Evolutionary conservation across 1,140 invertebrate species (phyloP).

Genomic region (Oscheius sp.): DNA sequence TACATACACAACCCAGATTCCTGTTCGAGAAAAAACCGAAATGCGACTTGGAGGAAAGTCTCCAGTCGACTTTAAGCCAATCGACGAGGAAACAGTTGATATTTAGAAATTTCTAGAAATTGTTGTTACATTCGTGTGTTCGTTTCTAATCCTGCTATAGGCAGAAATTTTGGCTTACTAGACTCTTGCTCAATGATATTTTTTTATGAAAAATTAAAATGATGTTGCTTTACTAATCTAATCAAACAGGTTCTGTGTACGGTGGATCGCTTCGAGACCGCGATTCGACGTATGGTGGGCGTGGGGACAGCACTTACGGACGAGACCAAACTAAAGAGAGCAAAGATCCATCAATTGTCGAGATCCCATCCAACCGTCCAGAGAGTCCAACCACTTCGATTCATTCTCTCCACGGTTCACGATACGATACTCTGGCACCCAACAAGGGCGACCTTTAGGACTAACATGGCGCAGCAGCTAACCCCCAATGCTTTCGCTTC

Average conservation of each 20-base stretch:
- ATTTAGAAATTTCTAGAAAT: neutral
- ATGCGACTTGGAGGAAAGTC: neutral
- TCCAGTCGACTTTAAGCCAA: too few relatives aligned
- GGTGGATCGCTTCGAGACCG: slow-evolving; percentile 31
- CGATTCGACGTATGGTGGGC: slow-evolving; percentile 29
- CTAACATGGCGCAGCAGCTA: too few relatives aligned
- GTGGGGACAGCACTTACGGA: slow-evolving; percentile 8
- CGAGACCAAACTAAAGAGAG: neutral
- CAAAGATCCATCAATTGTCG: slow-evolving; percentile 22
- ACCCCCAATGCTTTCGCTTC: slow-evolving; percentile 1
- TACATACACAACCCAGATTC: neutral
- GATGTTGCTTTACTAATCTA: neutral
- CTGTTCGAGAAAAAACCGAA: neutral
- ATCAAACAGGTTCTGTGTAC: slow-evolving; percentile 28
- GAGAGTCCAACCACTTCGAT: neutral
- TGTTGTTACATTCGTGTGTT: neutral
- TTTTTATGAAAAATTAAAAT: too few relatives aligned
- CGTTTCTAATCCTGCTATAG: neutral
- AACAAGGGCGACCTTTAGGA: neutral
- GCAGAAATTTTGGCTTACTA: neutral
- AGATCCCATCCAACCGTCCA: slow-evolving; percentile 19
- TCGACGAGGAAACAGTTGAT: neutral
- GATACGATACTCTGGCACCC: slow-evolving; percentile 14
- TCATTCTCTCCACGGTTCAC: slow-evolving; percentile 19
- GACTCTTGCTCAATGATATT: neutral